These are phyloP conservation scores for Phataginus tricuspis DNA, from an alignment of 2,797 vertebrate species.

Conservation along the genomic window DNA sequence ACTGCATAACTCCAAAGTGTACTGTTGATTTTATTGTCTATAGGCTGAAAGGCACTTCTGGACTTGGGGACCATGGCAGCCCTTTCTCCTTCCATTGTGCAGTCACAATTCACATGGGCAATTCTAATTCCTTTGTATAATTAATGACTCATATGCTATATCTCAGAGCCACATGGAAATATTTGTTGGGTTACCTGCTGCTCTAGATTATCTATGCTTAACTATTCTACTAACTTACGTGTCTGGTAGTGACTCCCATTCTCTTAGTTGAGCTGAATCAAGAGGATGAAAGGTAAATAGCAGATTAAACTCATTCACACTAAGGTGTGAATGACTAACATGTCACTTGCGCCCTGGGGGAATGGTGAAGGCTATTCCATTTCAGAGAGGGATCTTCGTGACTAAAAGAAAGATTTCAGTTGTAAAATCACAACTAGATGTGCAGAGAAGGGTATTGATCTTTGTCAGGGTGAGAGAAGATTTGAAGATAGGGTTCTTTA, in stretches of 20 bases:
- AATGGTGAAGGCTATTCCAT: neutral
- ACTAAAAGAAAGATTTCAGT: neutral
- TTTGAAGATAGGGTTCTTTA: neutral
- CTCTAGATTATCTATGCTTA: slow-evolving; percentile 63
- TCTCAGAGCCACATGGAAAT: slow-evolving; percentile 59
- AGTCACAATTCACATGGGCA: slow-evolving; percentile 48
- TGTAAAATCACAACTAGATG: neutral
- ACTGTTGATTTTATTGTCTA: neutral
- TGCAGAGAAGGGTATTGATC: neutral
- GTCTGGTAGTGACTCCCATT: slow-evolving; percentile 34
- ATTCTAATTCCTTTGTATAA: slow-evolving; percentile 51
- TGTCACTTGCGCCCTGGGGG: neutral
- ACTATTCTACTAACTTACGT: slow-evolving; percentile 8
- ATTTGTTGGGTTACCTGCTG: slow-evolving; percentile 55
- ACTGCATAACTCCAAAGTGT: neutral
- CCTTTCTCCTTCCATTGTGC: neutral
- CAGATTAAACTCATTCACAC: neutral
- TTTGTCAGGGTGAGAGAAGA: neutral
- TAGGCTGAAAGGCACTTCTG: neutral
- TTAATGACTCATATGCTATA: slow-evolving; percentile 39
- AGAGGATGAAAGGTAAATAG: neutral
- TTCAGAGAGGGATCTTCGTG: neutral
- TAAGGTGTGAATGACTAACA: neutral
- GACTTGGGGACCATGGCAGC: neutral
- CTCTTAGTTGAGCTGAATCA: slow-evolving; percentile 3